Conservation (phyloP, 2,797 vertebrate genomes). For the Gambelia wislizenii region DNA sequence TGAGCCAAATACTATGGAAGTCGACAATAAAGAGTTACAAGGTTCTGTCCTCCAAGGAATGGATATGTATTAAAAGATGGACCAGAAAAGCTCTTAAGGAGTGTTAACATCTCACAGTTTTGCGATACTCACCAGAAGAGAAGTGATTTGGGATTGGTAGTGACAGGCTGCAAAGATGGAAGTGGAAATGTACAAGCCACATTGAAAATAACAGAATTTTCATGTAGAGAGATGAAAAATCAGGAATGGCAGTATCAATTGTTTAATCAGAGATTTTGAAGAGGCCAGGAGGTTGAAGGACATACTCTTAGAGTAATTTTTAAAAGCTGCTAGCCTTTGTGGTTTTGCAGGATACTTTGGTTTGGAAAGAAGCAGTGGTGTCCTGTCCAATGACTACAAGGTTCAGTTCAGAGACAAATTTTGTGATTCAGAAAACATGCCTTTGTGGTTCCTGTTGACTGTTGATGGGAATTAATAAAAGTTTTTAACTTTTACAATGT, state of each 20-base stretch:
- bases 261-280: background rate
- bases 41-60: background rate
- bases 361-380: background rate
- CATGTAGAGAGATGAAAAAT: background rate
- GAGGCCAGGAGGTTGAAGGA: background rate
- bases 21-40: constrained; percentile 13
- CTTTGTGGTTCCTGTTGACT: background rate
- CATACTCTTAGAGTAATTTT: background rate
- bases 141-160: background rate
- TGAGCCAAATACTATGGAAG: constrained; percentile 13
- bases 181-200: background rate
- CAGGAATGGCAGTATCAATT: background rate
- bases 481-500: background rate
- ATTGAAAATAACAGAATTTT: background rate
- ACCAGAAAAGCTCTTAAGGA: background rate
- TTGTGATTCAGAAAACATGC: background rate
- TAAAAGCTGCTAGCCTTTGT: background rate
- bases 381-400: background rate
- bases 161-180: background rate
- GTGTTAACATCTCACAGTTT: background rate
- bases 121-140: background rate
- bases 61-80: background rate
- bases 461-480: background rate
- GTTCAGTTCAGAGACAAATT: background rate
- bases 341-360: background rate